Evolutionary conservation across 2,797 vertebrate species (phyloP).

Genomic region (Scleropages formosus): DNA sequence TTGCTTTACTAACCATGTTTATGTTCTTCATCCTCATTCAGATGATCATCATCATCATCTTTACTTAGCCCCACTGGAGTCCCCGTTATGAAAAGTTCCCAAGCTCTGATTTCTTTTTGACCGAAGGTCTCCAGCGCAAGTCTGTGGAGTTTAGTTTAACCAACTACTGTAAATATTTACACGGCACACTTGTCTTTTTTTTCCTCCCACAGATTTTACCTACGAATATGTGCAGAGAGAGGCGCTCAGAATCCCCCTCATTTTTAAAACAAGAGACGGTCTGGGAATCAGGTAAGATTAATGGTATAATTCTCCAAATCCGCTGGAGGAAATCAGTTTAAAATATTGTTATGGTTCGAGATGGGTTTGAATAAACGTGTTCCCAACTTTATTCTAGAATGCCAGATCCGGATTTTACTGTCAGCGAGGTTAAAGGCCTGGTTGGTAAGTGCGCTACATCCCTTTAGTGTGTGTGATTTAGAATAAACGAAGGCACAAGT

Average conservation of each 20-base stretch:
- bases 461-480: slow-evolving; percentile 31
- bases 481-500: neutral
- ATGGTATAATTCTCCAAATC: neutral
- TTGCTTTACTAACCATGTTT: neutral
- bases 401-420: slow-evolving; percentile 90
- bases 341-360: slow-evolving; percentile 3
- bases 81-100: too few relatives aligned
- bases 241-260: slow-evolving; percentile 83
- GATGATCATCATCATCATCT: too few relatives aligned
- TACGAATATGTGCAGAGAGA: slow-evolving; percentile 96
- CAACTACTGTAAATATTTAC: neutral
- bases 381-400: slow-evolving; percentile 71
- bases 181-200: neutral
- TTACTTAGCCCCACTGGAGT: too few relatives aligned
- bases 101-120: neutral
- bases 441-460: slow-evolving; percentile 83
- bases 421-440: slow-evolving; percentile 92
- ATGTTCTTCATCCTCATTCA: neutral
- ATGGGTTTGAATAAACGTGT: slow-evolving; percentile 10
- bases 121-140: neutral
- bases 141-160: neutral
- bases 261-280: slow-evolving; percentile 89
- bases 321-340: neutral
- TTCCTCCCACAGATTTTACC: slow-evolving; percentile 80
- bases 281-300: slow-evolving; percentile 90